Base-by-base conservation (phyloP, 2,797 vertebrate genomes). In the Falco biarmicus region DNA sequence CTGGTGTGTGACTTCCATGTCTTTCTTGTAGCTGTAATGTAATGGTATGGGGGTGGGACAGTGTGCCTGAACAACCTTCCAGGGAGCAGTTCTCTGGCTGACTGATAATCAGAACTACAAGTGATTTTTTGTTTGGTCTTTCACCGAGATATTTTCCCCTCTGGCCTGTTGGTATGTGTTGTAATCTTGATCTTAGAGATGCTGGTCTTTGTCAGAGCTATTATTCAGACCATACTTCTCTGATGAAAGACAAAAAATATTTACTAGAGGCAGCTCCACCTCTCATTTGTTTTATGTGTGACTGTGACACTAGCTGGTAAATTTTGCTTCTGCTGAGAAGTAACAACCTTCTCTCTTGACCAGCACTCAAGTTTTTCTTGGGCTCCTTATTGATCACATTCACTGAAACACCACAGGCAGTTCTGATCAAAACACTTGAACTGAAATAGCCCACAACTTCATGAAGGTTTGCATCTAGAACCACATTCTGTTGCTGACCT, bases 1-100 rank as follows among this genome's bases (percentile, higher is more conserved):
- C 85, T 89, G 68, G 91, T 93, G 92, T 96, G 94, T 91, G 95
- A 92, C 90, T 94, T 97, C 91, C 43, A 54, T 97, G 89, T 95
- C 92, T 96, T 96, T 94, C 94, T 96, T 96, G 92, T 95, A 92
- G 84, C 73, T 47, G 64, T 12, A 79, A 37, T 84, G 47, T 89
- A 73, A 56, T 56, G 37, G 25, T 31, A 76, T 29, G 77, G 56
- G 92, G 78, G 89, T 80, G 91, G 76, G 59, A 94, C 79, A 64
- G 8, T 21, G 41, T 1, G 39, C 70, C 56, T 92, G 85, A 80
- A 47, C 32, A 96, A 32, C 56, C 37, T 89, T 95, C 34, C 51
- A 84, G 59, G 57, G 69, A 82, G 39, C 48, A 75, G 31, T 66
- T 89, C 70, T 74, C 74, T 84, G 77, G 17, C 83, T 90, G 77